A percentile compares a stretch with the other conserved stretches of the same genome.
Conservation (phyloP, 2,113 vertebrate species). For the Cyanistes caeruleus region DNA sequence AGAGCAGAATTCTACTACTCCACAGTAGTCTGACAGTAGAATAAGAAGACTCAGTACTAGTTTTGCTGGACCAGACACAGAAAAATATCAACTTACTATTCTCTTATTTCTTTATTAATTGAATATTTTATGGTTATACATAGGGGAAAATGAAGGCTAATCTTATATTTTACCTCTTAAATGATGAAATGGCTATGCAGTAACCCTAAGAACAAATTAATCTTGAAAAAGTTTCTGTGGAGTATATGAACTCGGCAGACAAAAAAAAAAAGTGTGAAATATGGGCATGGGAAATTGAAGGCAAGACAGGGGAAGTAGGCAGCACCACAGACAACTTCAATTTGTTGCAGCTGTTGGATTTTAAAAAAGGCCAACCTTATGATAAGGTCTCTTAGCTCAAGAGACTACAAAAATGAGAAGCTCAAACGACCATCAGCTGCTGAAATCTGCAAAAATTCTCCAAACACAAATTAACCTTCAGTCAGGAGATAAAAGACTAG, state of each 20-base stretch:
- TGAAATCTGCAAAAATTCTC: constrained; percentile 48
- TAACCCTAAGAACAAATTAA: not conserved
- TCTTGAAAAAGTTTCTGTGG: not conserved
- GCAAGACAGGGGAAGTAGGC: not conserved
- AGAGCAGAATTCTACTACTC: not conserved
- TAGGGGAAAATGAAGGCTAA: not conserved
- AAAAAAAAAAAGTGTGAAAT: not conserved
- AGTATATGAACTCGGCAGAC: not conserved
- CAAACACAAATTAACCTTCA: constrained; percentile 61
- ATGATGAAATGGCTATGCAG: not conserved
- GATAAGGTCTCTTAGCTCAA: constrained; percentile 36
- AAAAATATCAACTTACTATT: not conserved
- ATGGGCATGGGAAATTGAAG: not conserved
- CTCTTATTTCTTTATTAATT: not conserved
- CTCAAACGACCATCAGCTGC: constrained; percentile 40
- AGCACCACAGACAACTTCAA: constrained; percentile 5
- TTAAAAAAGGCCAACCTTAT: not conserved
- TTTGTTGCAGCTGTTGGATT: constrained; percentile 8
- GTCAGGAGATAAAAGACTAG: constrained; percentile 55
- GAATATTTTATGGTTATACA: not conserved
- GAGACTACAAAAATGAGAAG: constrained; percentile 29
- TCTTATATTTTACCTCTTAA: not conserved
- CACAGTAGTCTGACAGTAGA: not conserved
- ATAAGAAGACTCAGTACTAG: not conserved
- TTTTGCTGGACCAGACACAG: not conserved